Conservation (phyloP, 2,888 invertebrate species). For the Heliconius erato region DNA sequence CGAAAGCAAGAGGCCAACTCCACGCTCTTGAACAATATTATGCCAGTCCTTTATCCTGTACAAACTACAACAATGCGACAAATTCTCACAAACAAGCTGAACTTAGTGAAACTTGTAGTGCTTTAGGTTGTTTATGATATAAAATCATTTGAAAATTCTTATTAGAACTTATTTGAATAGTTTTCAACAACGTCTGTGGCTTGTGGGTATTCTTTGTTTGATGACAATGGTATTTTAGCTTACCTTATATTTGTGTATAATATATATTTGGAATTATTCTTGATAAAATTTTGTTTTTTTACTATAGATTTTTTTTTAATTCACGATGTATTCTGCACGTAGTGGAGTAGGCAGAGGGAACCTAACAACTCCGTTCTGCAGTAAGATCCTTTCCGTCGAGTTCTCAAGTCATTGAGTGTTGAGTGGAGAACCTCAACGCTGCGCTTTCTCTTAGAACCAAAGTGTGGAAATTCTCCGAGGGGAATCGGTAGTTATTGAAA, state of each 20-base stretch:
- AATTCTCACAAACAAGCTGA: conserved; percentile 45
- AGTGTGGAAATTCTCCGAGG: too few relatives aligned
- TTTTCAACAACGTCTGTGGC: neutral
- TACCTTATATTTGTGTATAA: neutral
- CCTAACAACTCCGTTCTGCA: too few relatives aligned
- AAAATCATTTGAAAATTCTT: conserved; percentile 29
- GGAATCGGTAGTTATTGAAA: too few relatives aligned
- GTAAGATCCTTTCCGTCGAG: too few relatives aligned
- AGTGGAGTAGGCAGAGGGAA: too few relatives aligned
- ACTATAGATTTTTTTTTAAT: too few relatives aligned
- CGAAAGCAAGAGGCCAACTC: conserved; percentile 23
- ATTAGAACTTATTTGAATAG: conserved; percentile 5
- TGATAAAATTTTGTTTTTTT: too few relatives aligned
- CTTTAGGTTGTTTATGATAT: conserved; percentile 33
- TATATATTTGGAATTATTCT: too few relatives aligned
- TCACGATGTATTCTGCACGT: too few relatives aligned
- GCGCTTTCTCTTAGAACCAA: too few relatives aligned
- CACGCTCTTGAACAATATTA: conserved; percentile 39
- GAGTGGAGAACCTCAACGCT: too few relatives aligned
- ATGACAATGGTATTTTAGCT: neutral
- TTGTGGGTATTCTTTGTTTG: neutral
- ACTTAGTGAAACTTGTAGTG: conserved; percentile 37
- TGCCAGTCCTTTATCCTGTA: conserved; percentile 39
- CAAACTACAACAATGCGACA: conserved; percentile 43
- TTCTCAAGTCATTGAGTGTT: too few relatives aligned